Evolutionary conservation across 2,113 vertebrate genomes (phyloP).

Genomic region (Mustelus asterias): DNA sequence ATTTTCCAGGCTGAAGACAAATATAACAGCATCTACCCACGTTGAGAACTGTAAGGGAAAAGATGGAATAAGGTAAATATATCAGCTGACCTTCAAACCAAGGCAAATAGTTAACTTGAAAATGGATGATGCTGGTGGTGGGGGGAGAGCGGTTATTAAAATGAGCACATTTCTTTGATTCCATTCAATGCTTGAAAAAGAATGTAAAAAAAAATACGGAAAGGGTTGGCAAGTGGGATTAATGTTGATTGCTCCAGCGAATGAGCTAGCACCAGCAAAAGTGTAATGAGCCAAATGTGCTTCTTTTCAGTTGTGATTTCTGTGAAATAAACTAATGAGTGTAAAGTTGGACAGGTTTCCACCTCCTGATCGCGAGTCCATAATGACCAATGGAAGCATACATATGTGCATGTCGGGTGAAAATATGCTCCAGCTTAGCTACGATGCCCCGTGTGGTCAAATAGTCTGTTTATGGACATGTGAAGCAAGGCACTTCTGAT

Average conservation of each 20-base stretch:
- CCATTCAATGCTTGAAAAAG: background rate
- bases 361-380: background rate
- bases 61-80: background rate
- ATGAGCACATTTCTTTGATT: background rate
- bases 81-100: background rate
- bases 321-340: background rate
- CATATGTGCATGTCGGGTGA: background rate
- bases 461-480: background rate
- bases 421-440: background rate
- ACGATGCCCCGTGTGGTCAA: background rate
- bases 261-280: background rate
- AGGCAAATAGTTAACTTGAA: background rate
- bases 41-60: slow-evolving; percentile 68
- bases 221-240: background rate
- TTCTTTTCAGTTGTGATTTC: background rate
- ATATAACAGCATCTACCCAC: slow-evolving; percentile 87
- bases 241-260: background rate
- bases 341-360: background rate
- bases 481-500: background rate
- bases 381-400: background rate
- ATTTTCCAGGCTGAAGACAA: slow-evolving; percentile 94
- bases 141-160: background rate
- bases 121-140: background rate
- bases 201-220: background rate
- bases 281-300: background rate